Base-by-base conservation (phyloP, 2,888 invertebrate genomes). In the Lasioglossum zephyrum region DNA sequence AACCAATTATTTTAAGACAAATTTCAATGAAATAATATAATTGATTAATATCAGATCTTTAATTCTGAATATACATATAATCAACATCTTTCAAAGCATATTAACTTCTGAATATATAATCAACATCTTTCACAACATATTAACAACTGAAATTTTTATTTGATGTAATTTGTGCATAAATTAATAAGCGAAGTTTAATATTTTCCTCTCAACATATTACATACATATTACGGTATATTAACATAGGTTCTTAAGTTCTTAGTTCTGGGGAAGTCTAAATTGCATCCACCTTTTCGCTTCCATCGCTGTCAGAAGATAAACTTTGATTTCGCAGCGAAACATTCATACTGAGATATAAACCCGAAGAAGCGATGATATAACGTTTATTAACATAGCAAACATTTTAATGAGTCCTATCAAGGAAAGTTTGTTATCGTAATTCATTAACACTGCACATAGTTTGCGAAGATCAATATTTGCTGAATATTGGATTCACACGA, bases 381-480 rank as follows among this genome's bases (percentile, higher is more conserved):
- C n/a, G 41, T n/a, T 70, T 70, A 70, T 70, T 41, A 41, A 41
- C 70, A 41, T n/a, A 18, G 74, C 53, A 74, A 74, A 74, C 74
- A 39, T 74, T 74, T 57, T 74, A 74, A 53, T 39, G 39, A 74
- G 74, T 53, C 53, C n/a, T 53, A 74, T 41, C 53, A n/a, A 9
- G 57, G 8, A 41, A 74, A 74, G 39, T 74, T 74, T 26, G 39
- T 74, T 57, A 53, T 39, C 53, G 57, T 41, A 74, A 53, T 57
- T 74, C 57, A 57, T 74, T 74, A 74, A 57, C 26, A 74, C 74
- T 41, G 39, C 57, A 39, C 57, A 18, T 41, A 74, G 57, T 74
- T 74, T 26, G 13, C 6, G 18, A 41, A 36, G 74, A 39, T 74
- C 41, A 57, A 57, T 74, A 57, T 74, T 74, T 74, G 57, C 6